Evolutionary conservation across 2,888 invertebrate species (phyloP).

Genomic region (Agonopterix heracliana): DNA sequence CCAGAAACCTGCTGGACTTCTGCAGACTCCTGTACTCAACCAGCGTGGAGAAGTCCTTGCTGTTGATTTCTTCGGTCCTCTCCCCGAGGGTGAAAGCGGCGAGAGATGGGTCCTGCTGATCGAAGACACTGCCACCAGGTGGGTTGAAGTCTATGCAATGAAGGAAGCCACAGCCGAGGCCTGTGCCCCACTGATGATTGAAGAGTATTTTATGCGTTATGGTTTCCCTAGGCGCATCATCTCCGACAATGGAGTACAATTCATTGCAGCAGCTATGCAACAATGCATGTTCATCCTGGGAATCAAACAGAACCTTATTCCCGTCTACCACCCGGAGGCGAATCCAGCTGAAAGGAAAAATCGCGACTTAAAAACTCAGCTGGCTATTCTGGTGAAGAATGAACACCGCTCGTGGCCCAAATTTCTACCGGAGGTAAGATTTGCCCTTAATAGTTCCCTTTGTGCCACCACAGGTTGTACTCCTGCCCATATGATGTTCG

Average conservation of each 20-base stretch:
- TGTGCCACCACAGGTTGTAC: conserved; percentile 15
- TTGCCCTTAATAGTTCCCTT: conserved; percentile 21
- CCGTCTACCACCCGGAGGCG: conserved; percentile 30
- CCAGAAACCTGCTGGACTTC: too few species aligned
- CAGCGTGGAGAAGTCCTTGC: too few species aligned
- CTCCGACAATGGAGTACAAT: conserved; percentile 18
- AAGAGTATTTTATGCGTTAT: conserved; percentile 14
- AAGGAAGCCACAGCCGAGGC: conserved; percentile 11
- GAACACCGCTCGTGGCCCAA: conserved; percentile 20
- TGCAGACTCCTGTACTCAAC: too few species aligned
- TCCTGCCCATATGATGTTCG: conserved; percentile 24
- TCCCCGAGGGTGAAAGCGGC: too few species aligned
- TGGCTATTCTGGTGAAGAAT: conserved; percentile 20
- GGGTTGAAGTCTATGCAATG: conserved; percentile 15
- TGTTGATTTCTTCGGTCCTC: too few species aligned
- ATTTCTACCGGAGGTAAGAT: conserved; percentile 19
- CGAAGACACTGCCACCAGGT: too few species aligned
- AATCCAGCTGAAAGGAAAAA: conserved; percentile 33
- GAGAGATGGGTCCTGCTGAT: too few species aligned
- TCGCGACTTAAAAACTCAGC: conserved; percentile 26
- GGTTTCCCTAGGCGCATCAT: conserved; percentile 14
- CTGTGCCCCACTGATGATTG: conserved; percentile 10
- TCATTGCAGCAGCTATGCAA: conserved; percentile 18
- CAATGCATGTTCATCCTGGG: conserved; percentile 7
- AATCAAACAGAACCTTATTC: conserved; percentile 17